Conservation (phyloP, 1,140 invertebrate species). For the Procambarus virginalis region DNA sequence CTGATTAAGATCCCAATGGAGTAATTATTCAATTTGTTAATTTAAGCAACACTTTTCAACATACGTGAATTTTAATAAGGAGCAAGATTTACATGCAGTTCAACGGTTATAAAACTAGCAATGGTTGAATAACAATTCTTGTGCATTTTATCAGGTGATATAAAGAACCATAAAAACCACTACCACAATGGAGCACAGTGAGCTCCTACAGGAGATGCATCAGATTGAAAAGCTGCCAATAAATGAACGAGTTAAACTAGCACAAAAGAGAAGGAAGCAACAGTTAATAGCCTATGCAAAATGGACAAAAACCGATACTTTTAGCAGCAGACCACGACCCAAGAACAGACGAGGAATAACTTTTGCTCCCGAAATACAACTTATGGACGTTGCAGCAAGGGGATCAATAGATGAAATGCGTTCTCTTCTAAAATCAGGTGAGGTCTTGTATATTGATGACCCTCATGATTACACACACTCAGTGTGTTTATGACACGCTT, state of each 20-base stretch:
- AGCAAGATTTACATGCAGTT: not conserved
- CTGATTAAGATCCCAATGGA: not conserved
- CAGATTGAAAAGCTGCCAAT: constrained; percentile 46
- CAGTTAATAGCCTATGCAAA: constrained; percentile 31
- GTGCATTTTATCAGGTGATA: not conserved
- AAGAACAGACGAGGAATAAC: constrained; percentile 13
- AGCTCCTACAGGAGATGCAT: constrained; percentile 51
- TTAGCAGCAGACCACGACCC: not conserved
- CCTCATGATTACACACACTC: no score
- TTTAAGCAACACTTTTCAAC: no score
- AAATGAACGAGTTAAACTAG: constrained; percentile 40
- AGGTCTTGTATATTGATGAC: not conserved
- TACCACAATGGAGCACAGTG: constrained; percentile 44
- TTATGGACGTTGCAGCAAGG: constrained; percentile 61
- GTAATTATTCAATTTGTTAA: no score
- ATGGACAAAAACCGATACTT: constrained; percentile 22
- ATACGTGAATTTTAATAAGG: not conserved
- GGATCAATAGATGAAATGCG: constrained; percentile 55
- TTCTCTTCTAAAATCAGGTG: constrained; percentile 52
- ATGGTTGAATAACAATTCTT: not conserved
- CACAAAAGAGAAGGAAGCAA: constrained; percentile 44
- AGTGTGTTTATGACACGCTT: no score
- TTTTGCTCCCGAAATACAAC: constrained; percentile 45
- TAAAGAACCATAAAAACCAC: not conserved
- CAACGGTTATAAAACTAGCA: not conserved